Base-by-base conservation (phyloP, 2,888 invertebrate species). In the Drosophila kanekoi region DNA sequence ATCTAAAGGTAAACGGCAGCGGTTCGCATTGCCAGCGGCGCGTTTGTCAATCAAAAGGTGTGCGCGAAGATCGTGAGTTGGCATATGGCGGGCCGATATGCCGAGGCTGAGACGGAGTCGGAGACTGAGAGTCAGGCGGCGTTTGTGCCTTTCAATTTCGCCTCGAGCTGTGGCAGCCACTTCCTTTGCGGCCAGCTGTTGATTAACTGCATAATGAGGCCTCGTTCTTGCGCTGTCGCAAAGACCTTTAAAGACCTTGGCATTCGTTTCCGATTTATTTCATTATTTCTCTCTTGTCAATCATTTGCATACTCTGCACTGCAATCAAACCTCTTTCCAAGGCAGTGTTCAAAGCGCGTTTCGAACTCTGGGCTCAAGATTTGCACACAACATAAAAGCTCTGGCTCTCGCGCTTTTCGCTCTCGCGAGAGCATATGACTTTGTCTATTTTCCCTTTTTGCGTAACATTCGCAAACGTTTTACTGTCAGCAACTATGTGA, bases 121-220 rank as follows among this genome's bases (percentile, higher is more conserved):
- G 23, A 35, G 33, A 14, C 23, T 5, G 23, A 8, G 23, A 14
- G 10, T 23, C 58, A 35, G 14, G 16, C 60, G 4, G 14, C n/a
- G n/a, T 57, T 18, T 16, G 28, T 49, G 40, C 23, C 23, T 16
- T 45, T 38, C 41, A 23, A n/a, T n/a, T 53, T n/a, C 28, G 67
- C 65, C 68, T 18, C 66, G 11, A 40, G 69, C 71, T 58, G 75
- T 65, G 65, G 68, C 83, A 74, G 66, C 58, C 85, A 81, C 81
- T 84, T 85, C 82, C 85, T 67, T 69, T 81, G 76, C 82, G 87
- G 79, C 85, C 82, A 82, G 82, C 82, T 82, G 82, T 82, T 87
- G 79, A 87, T 81, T 84, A 87, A 75, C 78, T 82, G 80, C 80
- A 85, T 79, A 82, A 82, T 85, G 56, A 57, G 65, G 49, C 41